Conservation (phyloP, 2,797 vertebrate genomes). For the Emys orbicularis region DNA sequence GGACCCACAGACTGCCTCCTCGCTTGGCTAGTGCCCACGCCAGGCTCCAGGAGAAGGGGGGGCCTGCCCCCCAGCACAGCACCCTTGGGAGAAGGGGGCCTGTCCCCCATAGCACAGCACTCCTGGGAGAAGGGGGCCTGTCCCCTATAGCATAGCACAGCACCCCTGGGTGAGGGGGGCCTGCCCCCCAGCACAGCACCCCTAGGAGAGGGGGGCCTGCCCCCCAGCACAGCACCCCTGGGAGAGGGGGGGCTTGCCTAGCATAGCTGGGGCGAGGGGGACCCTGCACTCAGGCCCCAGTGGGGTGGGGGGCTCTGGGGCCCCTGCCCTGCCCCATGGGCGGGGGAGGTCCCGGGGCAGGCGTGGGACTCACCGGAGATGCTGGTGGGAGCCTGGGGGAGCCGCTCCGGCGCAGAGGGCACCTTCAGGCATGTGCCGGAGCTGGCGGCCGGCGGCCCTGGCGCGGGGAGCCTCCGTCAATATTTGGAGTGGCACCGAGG, state of each 20-base stretch:
- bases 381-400: not conserved
- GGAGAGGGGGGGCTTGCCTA: too few species aligned
- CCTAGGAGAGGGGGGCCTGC: too few species aligned
- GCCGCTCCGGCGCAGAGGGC: not conserved
- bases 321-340: not conserved
- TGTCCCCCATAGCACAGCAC: too few species aligned
- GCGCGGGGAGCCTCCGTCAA: slow-evolving; percentile 31
- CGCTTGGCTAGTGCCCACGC: not conserved
- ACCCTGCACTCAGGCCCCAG: not conserved
- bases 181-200: too few species aligned
- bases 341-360: not conserved
- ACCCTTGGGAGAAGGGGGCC: too few species aligned
- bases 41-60: not conserved
- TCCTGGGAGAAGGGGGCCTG: too few species aligned
- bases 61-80: not conserved
- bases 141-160: too few species aligned
- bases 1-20: not conserved
- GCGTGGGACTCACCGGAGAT: not conserved
- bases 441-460: not conserved
- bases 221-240: too few species aligned
- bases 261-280: too few species aligned
- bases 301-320: slow-evolving; percentile 1
- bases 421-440: not conserved
- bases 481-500: slow-evolving; percentile 54
- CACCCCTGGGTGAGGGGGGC: too few species aligned